Base-by-base conservation (phyloP, 2,888 invertebrate species). In the Nomada lathburiana region DNA sequence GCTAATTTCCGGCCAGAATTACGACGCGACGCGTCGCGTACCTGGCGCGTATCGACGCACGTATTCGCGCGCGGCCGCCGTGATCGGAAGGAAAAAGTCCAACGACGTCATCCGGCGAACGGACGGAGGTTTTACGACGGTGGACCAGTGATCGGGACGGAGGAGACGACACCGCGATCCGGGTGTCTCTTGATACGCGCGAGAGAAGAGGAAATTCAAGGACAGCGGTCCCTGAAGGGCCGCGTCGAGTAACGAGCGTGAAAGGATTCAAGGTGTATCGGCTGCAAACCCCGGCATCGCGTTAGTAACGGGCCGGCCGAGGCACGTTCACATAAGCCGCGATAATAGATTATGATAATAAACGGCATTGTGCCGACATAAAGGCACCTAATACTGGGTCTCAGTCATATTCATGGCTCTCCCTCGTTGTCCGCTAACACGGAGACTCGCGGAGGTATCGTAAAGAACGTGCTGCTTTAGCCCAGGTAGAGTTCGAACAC, bases 341-440 rank as follows among this genome's bases (percentile, higher is more conserved):
- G 91, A 92, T 92, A 92, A 91, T 92, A 91, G 92, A 92, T 92
- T 92, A 92, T 91, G 92, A 92, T 92, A 92, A 92, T 92, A 91
- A 91, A 92, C 87, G 90, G 90, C 89, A 91, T 92, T 93, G 90
- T 90, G 91, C 83, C 89, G 88, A 89, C 89, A 89, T 90, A 90
- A 92, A 88, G 83, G 81, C 80, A 83, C 81, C 88, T 88, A 88
- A 88, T 85, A 83, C 87, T 55, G 79, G 70, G 75, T 72, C 83
- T 80, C 83, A 72, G 82, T 88, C 80, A 85, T 83, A 84, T 88
- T 88, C 88, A 85, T 75, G 84, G 78, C 59, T 84, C 81, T 75
- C 57, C 65, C 74, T 72, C 74, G 84, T 86, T 77, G 78, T 63
- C 65, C 79, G 72, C 68, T 79, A 83, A 83, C 78, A 73, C 79